Evolutionary conservation across 2,113 vertebrate species (phyloP), one percentile per base, ranked within the genome.

Genomic region (Ahaetulla prasina): DNA sequence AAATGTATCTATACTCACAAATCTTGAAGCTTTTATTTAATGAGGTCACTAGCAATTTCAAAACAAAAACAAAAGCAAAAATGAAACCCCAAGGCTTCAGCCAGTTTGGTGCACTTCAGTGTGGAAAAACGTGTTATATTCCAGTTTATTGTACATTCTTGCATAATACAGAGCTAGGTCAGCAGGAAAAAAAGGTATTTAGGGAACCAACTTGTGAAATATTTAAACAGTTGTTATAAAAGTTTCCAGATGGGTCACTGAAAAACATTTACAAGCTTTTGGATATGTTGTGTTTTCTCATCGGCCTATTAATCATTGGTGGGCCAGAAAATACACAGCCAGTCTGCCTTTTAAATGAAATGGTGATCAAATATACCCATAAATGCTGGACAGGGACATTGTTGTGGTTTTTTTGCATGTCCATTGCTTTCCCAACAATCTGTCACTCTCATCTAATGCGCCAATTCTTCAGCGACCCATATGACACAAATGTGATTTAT

Each of bases 181-280:
- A 89, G 91, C 93, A 74, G 89, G 55, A 95, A 96, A 39, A 94
- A 87, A 25, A 93, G 87, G 49, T 95, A 95, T 94, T 94, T 8
- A 92, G 60, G 93, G 54, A 97, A 96, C 55, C 30, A 93, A 74
- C 68, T 94, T 90, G 14, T 96, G 91, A 96, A 96, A 96, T 95
- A 96, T 94, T 96, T 91, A 95, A 93, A 45, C 87, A 86, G 52
- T 52, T 94, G 95, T 96, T 95, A 93, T 96, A 94, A 94, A 91
- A 43, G 16, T 80, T 95, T 96, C 94, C 80, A 94, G 47, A 57
- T 88, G 90, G 85, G 52, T 94, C 94, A 63, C 68, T 88, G 92
- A 93, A 92, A 84, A 30, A 16, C 43, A 11, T 92, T 94, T 94
- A 92, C 95, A 54, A 88, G 43, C 93, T 52, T 80, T 93, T 94